Conservation (phyloP, 2,888 invertebrate genomes). For the Hyalella azteca region DNA sequence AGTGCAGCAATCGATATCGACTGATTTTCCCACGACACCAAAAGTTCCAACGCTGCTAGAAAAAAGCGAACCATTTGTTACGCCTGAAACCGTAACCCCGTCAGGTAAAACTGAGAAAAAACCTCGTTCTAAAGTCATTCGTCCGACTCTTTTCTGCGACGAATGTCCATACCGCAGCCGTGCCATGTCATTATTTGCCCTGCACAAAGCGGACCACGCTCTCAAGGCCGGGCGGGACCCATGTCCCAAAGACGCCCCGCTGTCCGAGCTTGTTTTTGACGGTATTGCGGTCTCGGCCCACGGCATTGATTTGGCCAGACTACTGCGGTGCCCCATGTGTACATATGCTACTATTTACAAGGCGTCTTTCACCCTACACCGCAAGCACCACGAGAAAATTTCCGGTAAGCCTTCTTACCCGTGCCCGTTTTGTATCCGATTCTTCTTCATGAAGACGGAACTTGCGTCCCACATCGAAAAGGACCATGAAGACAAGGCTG, state of each 20-base stretch:
- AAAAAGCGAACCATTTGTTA: too few species aligned
- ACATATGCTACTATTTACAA: background rate
- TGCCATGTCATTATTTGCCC: background rate
- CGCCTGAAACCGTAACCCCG: too few species aligned
- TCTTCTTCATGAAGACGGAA: background rate
- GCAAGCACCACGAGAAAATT: constrained; percentile 2
- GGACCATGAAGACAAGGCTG: background rate
- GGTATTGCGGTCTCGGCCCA: background rate
- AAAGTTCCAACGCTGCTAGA: too few species aligned
- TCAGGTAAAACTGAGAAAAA: too few species aligned
- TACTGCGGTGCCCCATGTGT: background rate
- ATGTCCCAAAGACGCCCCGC: background rate
- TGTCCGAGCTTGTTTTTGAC: background rate
- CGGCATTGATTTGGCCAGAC: background rate
- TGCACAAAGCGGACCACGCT: background rate
- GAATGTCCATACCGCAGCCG: background rate
- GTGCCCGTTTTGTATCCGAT: background rate
- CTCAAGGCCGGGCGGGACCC: background rate
- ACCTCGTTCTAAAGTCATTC: too few species aligned
- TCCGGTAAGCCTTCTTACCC: background rate
- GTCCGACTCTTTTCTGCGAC: background rate
- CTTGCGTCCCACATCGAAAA: background rate
- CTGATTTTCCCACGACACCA: too few species aligned
- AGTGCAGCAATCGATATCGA: too few species aligned
- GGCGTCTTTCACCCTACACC: constrained; percentile 10